Evolutionary conservation across 2,888 invertebrate species (phyloP).

Genomic region (Catocala nupta): DNA sequence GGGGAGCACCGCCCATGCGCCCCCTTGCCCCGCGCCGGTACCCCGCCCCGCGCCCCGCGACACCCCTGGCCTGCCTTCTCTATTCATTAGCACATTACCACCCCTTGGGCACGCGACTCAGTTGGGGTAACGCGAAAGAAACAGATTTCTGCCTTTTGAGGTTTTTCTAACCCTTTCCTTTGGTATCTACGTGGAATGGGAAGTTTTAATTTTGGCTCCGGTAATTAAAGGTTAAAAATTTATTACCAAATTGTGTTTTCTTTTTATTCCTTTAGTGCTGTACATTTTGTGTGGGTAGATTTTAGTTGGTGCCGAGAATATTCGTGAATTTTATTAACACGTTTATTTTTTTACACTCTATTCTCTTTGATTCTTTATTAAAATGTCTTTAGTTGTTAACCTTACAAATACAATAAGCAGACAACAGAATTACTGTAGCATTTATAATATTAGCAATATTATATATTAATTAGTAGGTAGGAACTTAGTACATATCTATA

Average conservation of each 20-base stretch:
- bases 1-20: conserved; percentile 79
- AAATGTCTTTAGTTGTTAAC: too few relatives aligned
- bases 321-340: too few relatives aligned
- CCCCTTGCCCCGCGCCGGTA: conserved; percentile 55
- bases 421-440: too few relatives aligned
- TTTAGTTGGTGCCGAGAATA: too few relatives aligned
- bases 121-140: conserved; percentile 70
- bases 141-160: conserved; percentile 76
- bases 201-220: conserved; percentile 24
- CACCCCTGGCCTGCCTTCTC: conserved; percentile 71
- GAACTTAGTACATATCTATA: too few relatives aligned
- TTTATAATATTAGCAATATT: too few relatives aligned
- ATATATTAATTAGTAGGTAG: too few relatives aligned
- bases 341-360: too few relatives aligned
- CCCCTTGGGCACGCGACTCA: conserved; percentile 75
- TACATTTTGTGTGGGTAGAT: too few relatives aligned
- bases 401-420: too few relatives aligned
- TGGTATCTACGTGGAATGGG: conserved; percentile 8
- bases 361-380: too few relatives aligned
- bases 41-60: conserved; percentile 53
- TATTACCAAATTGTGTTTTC: neutral
- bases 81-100: conserved; percentile 87
- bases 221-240: conserved; percentile 19
- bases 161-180: conserved; percentile 53
- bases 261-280: neutral